phyloP scores from a whole-genome alignment of 2,113 vertebrate species.

The Amblyopsis rosae region DNA sequence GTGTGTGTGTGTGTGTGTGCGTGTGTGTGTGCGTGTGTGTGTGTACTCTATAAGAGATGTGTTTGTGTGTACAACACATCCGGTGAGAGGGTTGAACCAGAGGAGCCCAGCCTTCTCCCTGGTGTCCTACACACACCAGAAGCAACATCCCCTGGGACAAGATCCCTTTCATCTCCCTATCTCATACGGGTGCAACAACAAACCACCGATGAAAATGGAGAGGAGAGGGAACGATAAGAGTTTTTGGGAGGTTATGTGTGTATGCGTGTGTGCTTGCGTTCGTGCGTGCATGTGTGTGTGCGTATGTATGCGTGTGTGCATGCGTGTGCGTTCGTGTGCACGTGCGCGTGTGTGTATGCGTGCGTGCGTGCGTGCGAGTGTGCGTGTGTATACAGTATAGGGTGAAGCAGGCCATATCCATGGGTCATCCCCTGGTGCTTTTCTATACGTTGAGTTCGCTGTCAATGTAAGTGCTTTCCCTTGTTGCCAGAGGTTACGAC shows the following conservation, averaged over 20 bases:
- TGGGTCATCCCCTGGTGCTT: slow-evolving; percentile 49
- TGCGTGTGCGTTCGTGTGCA: neutral
- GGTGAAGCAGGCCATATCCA: neutral
- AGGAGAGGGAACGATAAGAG: too few species aligned
- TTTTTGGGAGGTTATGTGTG: too few species aligned
- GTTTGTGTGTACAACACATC: too few species aligned
- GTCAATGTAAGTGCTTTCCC: slow-evolving; percentile 23
- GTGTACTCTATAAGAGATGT: neutral
- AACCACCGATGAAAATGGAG: too few species aligned
- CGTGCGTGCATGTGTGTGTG: slow-evolving; percentile 13
- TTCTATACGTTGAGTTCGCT: slow-evolving; percentile 1
- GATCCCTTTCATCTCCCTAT: too few species aligned
- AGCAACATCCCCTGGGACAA: too few species aligned
- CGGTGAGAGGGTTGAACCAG: too few species aligned
- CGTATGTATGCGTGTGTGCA: neutral
- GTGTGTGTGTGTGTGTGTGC: slow-evolving; percentile 3
- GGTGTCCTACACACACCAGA: too few species aligned
- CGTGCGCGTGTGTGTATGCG: slow-evolving; percentile 1
- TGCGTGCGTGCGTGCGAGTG: too few species aligned
- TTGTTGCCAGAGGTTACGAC: slow-evolving; percentile 32
- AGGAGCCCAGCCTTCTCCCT: too few species aligned
- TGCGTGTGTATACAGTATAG: neutral
- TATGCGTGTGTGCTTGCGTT: too few species aligned
- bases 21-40: neutral
- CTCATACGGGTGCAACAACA: too few species aligned